A percentile compares a stretch with the other conserved stretches of the same genome.
These are phyloP conservation scores for Diaperis boleti DNA, from an alignment of 2,888 invertebrate genomes.

Conservation along the genomic window DNA sequence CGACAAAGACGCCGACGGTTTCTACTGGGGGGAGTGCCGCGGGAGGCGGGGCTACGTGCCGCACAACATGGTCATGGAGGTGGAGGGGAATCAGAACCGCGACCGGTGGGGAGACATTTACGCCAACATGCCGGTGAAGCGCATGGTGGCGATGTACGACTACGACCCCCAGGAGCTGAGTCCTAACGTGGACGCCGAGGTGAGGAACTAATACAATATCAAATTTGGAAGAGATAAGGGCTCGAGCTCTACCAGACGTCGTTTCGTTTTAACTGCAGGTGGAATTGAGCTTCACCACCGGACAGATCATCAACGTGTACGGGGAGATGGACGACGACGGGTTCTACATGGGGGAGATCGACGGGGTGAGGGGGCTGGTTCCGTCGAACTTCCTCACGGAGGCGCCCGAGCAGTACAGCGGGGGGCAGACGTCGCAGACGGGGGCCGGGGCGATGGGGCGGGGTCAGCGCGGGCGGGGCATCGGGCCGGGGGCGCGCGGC, in stretches of 20 bases:
- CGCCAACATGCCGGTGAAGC: conserved; percentile 85
- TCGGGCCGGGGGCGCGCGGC: conserved; percentile 86
- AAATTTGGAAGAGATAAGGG: too few species aligned
- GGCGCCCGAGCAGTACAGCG: conserved; percentile 78
- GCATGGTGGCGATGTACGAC: conserved; percentile 98
- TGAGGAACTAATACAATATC: conserved; percentile 70
- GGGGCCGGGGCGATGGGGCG: conserved; percentile 52
- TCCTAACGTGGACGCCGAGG: conserved; percentile 99
- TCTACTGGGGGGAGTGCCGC: conserved; percentile 96
- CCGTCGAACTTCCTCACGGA: conserved; percentile 98
- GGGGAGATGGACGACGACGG: conserved; percentile 99
- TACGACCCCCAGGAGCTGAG: conserved; percentile 98
- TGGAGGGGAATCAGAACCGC: conserved; percentile 78
- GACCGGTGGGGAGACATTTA: conserved; percentile 92
- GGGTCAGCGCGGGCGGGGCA: conserved; percentile 60
- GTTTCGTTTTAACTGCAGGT: conserved; percentile 74
- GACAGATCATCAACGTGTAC: conserved; percentile 96
- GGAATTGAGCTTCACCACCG: conserved; percentile 96
- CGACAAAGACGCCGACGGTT: conserved; percentile 98
- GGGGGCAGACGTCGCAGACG: conserved; percentile 56
- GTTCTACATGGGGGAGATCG: conserved; percentile 97
- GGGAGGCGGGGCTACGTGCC: conserved; percentile 95
- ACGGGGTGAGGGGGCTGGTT: conserved; percentile 94
- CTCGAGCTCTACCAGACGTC: conserved; percentile 54
- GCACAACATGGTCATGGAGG: conserved; percentile 98